A percentile compares a stretch with the other conserved stretches of the same genome.
These are phyloP conservation scores for Gnathonemus echidnorhynchus DNA, from an alignment of 2,113 vertebrate species.

Conservation along the genomic window DNA sequence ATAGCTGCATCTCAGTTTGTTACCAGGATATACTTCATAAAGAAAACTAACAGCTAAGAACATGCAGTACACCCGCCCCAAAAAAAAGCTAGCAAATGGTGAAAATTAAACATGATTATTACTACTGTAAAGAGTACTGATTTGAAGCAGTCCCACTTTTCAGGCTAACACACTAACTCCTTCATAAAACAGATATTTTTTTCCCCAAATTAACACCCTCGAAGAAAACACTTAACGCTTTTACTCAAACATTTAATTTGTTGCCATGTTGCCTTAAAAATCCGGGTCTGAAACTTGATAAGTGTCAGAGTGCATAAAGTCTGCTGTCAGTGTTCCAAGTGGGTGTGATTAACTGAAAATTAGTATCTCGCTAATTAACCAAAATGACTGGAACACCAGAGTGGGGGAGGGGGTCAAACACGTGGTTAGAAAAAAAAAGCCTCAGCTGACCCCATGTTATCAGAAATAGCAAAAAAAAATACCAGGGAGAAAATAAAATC, in stretches of 20 bases:
- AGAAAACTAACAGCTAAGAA: background rate
- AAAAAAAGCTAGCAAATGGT: background rate
- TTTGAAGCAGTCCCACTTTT: background rate
- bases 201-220: background rate
- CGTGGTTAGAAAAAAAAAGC: background rate
- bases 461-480: background rate
- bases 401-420: background rate
- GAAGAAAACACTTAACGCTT: background rate
- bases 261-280: background rate
- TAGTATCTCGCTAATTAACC: conserved; percentile 22
- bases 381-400: conserved; percentile 6
- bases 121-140: background rate
- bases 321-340: background rate
- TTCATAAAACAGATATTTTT: background rate
- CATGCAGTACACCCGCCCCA: background rate
- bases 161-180: background rate
- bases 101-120: background rate
- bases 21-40: background rate
- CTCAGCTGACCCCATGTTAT: background rate
- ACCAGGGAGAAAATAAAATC: background rate
- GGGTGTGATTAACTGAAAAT: conserved; percentile 28
- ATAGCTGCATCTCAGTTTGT: background rate
- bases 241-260: background rate
- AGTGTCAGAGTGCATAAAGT: background rate
- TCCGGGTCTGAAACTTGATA: background rate